Conservation (phyloP, 2,888 invertebrate species). For the Microctonus brassicae region DNA sequence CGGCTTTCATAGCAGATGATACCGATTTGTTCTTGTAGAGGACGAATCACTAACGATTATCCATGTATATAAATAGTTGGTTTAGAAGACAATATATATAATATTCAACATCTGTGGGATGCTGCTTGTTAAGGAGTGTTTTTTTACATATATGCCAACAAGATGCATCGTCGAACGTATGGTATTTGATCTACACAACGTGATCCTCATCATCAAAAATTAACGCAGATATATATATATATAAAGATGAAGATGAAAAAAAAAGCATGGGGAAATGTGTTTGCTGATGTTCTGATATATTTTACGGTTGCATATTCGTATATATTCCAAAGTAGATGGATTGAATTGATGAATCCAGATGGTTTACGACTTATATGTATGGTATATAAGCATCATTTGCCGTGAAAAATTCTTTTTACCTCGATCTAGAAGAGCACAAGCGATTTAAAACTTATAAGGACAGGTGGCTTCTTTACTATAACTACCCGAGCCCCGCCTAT, state of each 20-base stretch:
- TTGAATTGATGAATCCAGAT: background rate
- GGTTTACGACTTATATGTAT: background rate
- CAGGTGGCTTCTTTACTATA: constrained; percentile 32
- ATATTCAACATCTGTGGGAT: constrained; percentile 45
- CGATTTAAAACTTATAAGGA: background rate
- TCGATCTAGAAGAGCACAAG: background rate
- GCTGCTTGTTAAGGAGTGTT: background rate
- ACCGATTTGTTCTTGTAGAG: constrained; percentile 40
- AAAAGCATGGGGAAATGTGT: background rate
- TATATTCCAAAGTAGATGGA: background rate
- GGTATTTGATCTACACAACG: background rate
- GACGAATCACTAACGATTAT: too few species aligned
- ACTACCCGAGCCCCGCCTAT: constrained; percentile 15
- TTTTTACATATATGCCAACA: too few species aligned
- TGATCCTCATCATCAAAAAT: too few species aligned
- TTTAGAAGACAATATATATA: constrained; percentile 41
- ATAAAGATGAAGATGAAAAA: too few species aligned
- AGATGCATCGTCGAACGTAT: background rate
- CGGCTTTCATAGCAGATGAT: constrained; percentile 48
- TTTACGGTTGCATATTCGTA: too few species aligned
- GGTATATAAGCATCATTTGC: background rate
- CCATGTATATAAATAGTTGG: too few species aligned
- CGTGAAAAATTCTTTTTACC: constrained; percentile 4
- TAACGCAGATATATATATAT: too few species aligned
- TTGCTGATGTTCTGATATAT: too few species aligned